Conservation (phyloP, 2,797 vertebrate genomes). For the Saxicola maurus region DNA sequence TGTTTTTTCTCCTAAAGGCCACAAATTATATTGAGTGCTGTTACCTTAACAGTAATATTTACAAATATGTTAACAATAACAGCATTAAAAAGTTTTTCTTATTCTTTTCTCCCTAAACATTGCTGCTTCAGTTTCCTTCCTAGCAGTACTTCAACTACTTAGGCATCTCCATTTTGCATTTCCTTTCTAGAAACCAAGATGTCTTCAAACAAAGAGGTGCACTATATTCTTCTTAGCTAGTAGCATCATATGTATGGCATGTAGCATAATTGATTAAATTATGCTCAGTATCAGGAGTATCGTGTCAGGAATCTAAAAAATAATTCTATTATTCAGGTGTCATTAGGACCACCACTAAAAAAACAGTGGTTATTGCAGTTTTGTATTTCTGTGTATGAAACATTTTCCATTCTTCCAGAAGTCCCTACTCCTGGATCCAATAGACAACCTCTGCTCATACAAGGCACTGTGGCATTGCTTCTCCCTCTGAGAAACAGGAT, state of each 20-base stretch:
- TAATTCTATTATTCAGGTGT: not conserved
- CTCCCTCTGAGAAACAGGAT: not conserved
- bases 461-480: fast-evolving
- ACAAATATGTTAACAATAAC: not conserved
- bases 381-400: not conserved
- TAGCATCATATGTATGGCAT: not conserved
- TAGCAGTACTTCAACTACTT: not conserved
- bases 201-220: not conserved
- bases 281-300: not conserved
- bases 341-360: not conserved
- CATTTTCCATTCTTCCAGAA: not conserved
- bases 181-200: not conserved
- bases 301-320: not conserved
- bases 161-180: not conserved
- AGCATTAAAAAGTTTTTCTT: not conserved
- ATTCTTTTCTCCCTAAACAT: not conserved
- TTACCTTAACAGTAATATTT: not conserved
- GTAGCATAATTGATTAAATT: not conserved
- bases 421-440: not conserved
- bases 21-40: not conserved
- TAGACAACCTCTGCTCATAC: not conserved
- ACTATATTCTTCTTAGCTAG: not conserved
- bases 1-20: not conserved
- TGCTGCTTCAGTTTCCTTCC: not conserved
- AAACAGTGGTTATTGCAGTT: not conserved